Evolutionary conservation across 2,113 vertebrate genomes (phyloP), one percentile per base, ranked within the genome.

Genomic region (Barnardius zonarius): DNA sequence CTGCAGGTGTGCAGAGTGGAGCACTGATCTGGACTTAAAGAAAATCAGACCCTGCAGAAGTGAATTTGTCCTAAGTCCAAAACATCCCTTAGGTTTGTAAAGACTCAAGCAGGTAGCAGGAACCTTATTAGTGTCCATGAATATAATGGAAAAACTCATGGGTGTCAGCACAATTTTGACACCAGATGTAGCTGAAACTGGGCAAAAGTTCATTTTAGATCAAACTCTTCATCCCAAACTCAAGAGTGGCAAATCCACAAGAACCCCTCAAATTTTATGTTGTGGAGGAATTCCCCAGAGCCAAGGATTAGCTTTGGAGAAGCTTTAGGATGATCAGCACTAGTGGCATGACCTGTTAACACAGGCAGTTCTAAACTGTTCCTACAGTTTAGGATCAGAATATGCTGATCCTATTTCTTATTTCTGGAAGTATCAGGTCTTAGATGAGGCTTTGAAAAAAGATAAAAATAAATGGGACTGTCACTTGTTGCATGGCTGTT

Each of bases 1-100:
- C 27, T 17, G 33, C 92, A 97, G 93, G 91, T 95, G 88, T 91
- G 62, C 62, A 72, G n/a, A 74, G 54, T 23, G 23, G 25, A 85
- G 17, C 5, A 74, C 80, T 69, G 59, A 41, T 48, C 54, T 69
- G 14, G 83, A 48, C 6, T 57, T 59, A 63, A 82, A 52, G 48
- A 80, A 93, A 88, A 84, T 41, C 39, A 64, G 64, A 33, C 9
- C 3, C 9, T 44, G 41, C 13, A 82, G 68, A 86, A 81, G 4
- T 28, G 17, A 55, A 44, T 62, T 76, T 86, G 10, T 73, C 12
- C 6, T 27, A 57, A 79, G 43, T 41, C 24, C 2, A 43, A 80
- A 70, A 66, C 4, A 48, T 5, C 10, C 12, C 20, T 74, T 35
- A 25, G 4, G 4, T 37, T 41, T 85, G 13, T n/a, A 51, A 62